Conservation (phyloP, 2,888 invertebrate species). For the Cheilosia vernalis region DNA sequence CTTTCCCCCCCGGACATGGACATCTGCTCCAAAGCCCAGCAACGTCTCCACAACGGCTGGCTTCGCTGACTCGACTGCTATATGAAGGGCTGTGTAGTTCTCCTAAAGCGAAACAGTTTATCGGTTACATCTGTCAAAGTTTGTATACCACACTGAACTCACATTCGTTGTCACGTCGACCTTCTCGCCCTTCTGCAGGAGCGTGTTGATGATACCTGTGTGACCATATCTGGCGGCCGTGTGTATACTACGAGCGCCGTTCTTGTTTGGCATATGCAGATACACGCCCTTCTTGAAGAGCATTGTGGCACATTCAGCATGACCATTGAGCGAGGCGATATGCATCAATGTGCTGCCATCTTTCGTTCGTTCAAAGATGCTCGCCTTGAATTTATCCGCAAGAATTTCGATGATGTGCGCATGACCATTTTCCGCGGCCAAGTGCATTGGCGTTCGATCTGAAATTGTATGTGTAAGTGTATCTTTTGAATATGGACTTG, state of each 20-base stretch:
- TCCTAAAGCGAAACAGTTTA: slow-evolving; percentile 86
- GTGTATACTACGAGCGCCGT: slow-evolving; percentile 97
- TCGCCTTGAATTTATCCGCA: slow-evolving; percentile 98
- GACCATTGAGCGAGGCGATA: slow-evolving; percentile 98
- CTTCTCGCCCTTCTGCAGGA: slow-evolving; percentile 97
- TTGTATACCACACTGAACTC: slow-evolving; percentile 78
- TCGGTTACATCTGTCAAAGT: neutral
- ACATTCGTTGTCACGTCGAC: slow-evolving; percentile 98
- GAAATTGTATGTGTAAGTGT: slow-evolving; percentile 58
- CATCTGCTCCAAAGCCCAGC: slow-evolving; percentile 98
- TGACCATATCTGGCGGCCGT: slow-evolving; percentile 98
- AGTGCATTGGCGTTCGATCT: slow-evolving; percentile 98
- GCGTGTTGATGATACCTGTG: slow-evolving; percentile 97
- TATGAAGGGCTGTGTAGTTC: slow-evolving; percentile 98
- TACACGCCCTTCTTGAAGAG: slow-evolving; percentile 99
- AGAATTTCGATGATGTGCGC: slow-evolving; percentile 97
- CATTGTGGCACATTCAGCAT: slow-evolving; percentile 99
- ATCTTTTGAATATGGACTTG: neutral
- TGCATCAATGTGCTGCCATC: slow-evolving; percentile 99
- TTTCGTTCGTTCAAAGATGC: slow-evolving; percentile 97
- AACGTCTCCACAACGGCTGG: slow-evolving; percentile 97
- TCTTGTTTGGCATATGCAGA: slow-evolving; percentile 99
- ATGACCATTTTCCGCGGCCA: slow-evolving; percentile 98
- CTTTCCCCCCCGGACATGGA: slow-evolving; percentile 95
- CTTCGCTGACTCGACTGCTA: slow-evolving; percentile 97